Base-by-base conservation (phyloP, 2,113 vertebrate species). In the Rattus rattus region DNA sequence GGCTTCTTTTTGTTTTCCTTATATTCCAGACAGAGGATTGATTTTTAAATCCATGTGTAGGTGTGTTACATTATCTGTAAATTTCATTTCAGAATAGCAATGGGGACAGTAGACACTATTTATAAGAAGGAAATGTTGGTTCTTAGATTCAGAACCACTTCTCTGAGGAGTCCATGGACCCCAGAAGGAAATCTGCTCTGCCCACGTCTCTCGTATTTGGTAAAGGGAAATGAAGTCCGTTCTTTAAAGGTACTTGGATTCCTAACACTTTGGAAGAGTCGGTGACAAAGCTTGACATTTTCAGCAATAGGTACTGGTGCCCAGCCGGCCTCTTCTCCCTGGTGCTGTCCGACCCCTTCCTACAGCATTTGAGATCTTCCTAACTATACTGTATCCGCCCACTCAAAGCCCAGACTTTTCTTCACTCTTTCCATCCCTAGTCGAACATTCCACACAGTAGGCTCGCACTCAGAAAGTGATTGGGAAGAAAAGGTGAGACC, bases 21-120 rank as follows among this genome's bases (percentile, higher is more conserved):
- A 54, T 76, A 59, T 81, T 83, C 67, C 49, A 76, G 43, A 65
- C 67, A 69, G 61, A 17, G 65, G 54, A 39, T 54, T 94, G 28
- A 72, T 47, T 83, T 43, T 90, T 90, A 69, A 61, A 92, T 72
- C 84, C 49, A 20, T 92, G 19, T 88, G n/a, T 92, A 70, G 47
- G 56, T 83, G 39, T 28, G 22, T 89, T 73, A 90, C 56, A 92
- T 54, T 87, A 54, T 47, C 61, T 89, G 33, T 92, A 39, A 93
- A 39, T 91, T 85, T 84, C 47, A 94, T 80, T 96, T 94, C 56
- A 70, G 63, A 80, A 84, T 47, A 88, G n/a, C 61, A 70, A 79
- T 83, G 43, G 52, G 47, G 67, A 79, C 7, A n/a, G 47, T 69
- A 87, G 54, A 79, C 54, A 59, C 43, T 86, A 49, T 63, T 77